Conservation (phyloP, 1,140 invertebrate genomes). For the Phymorhynchus buccinoides region DNA sequence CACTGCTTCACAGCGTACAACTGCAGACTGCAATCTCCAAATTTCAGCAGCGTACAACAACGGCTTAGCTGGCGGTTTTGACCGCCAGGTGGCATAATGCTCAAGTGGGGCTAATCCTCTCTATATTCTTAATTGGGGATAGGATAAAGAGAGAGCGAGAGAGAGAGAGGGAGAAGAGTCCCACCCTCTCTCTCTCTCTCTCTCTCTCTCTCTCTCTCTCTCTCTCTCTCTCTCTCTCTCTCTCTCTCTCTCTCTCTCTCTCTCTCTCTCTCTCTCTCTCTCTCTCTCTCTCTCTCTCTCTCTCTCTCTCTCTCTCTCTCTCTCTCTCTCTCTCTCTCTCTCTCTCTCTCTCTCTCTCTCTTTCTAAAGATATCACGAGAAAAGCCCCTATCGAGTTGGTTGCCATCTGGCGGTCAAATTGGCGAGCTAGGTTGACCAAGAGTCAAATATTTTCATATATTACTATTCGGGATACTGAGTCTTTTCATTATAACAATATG, state of each 20-base stretch:
- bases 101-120: too few species aligned
- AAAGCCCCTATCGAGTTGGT: too few species aligned
- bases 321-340: not conserved
- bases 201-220: not conserved
- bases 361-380: not conserved
- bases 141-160: too few species aligned
- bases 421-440: too few species aligned
- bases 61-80: too few species aligned
- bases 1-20: too few species aligned
- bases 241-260: not conserved
- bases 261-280: not conserved
- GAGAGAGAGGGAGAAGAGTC: too few species aligned
- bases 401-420: too few species aligned
- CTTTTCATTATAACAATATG: not conserved
- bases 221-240: not conserved
- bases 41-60: too few species aligned
- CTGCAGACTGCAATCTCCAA: too few species aligned
- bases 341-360: not conserved
- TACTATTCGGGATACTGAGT: not conserved
- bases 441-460: not conserved
- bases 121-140: too few species aligned
- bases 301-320: not conserved
- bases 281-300: conserved; percentile 2
- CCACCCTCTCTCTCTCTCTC: not conserved
- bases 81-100: too few species aligned